Evolutionary conservation across 1,140 invertebrate genomes (phyloP), one percentile per base, ranked within the genome.

Genomic region (Lepidostoma basale): DNA sequence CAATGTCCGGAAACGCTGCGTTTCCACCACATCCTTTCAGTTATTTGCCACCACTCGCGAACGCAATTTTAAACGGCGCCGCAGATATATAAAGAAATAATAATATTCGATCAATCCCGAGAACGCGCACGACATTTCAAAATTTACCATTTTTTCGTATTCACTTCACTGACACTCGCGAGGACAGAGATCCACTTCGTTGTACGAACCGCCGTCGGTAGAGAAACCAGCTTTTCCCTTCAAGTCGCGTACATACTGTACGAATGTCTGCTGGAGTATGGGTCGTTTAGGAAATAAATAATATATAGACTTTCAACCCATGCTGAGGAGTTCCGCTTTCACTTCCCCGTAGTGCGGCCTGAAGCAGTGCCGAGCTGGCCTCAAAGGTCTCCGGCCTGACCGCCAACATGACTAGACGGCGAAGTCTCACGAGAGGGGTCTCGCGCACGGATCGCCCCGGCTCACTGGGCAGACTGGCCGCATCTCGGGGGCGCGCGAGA

Each of bases 71-170:
- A 70, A 65, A 16, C 68, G 62, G 12, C 62, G 49, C 42, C 68
- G 45, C 42, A 70, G 23, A 49, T 70, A 70, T 1, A 70, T 47
- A 16, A 62, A 70, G 54, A 40, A 59, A 52, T 65, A 65, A 39
- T 42, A 39, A 20, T 59, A 64, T 0, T 52, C 40, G 25, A 64
- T 36, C 10, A 52, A 14, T 39, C 45, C 62, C 22, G 62, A 64
- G 39, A 52, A 39, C 45, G 30, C 45, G 33, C 36, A 52, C 28
- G 33, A 39, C 10, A 9, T 60, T 42, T 40, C 16, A 6, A 12
- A 3, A 14, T 40, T 40, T 60, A 40, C 23, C 56, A 60, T 60
- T 16, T 60, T 60, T 36, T 28, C 18, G 26, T 30, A 18, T 28
- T 6, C n/a, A n/a, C n/a, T n/a, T n/a, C n/a, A n/a, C n/a, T n/a